A percentile compares a stretch with the other conserved stretches of the same genome.
Evolutionary conservation across 1,140 invertebrate species (phyloP).

Genomic region (Protaetia brevitarsis): DNA sequence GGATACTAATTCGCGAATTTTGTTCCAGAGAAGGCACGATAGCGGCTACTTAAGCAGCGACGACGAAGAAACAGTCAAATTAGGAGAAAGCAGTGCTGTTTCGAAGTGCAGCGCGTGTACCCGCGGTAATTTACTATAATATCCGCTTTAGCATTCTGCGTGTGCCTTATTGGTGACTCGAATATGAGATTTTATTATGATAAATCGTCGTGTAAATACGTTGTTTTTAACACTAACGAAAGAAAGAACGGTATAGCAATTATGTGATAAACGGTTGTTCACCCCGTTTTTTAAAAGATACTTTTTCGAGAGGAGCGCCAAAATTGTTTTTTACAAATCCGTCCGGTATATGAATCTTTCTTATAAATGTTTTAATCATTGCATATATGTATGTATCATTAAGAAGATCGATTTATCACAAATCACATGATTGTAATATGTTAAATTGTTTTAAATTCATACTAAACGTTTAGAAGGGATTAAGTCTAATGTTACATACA

Average conservation of each 20-base stretch:
- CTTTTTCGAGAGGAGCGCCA: background rate
- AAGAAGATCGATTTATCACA: no score
- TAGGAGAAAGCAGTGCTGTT: constrained; percentile 54
- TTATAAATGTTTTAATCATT: background rate
- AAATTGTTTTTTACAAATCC: constrained; percentile 7
- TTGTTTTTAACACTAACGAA: constrained; percentile 6
- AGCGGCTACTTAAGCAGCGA: constrained; percentile 57
- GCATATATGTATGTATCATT: no score
- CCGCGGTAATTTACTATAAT: constrained; percentile 23
- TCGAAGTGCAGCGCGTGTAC: constrained; percentile 43
- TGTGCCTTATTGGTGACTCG: constrained; percentile 21
- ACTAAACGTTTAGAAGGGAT: no score
- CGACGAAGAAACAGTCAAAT: constrained; percentile 58
- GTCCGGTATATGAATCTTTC: background rate
- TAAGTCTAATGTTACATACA: no score
- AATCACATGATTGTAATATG: no score
- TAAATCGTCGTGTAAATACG: background rate
- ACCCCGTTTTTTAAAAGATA: background rate
- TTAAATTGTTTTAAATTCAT: no score
- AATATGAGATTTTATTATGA: background rate
- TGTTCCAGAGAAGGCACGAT: constrained; percentile 62
- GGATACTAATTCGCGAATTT: background rate
- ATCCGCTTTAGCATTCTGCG: background rate
- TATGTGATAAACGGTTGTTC: background rate
- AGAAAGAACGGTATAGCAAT: background rate